A percentile compares a stretch with the other conserved stretches of the same genome.
These are phyloP conservation scores for Noturus placidus DNA, from an alignment of 2,113 vertebrate species.

Conservation along the genomic window DNA sequence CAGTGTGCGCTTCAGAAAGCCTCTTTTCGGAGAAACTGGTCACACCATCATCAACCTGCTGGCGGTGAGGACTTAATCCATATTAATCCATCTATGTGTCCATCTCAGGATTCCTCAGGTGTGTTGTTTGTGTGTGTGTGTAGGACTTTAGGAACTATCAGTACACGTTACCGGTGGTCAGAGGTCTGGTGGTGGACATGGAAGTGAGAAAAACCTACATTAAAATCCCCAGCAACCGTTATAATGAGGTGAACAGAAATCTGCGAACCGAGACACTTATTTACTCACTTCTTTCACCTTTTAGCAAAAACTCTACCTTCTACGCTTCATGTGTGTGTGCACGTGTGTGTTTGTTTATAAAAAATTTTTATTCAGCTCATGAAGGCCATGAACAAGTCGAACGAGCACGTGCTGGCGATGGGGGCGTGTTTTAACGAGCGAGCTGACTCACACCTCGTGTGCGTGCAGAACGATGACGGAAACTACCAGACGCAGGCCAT, in stretches of 20 bases:
- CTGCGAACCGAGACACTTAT: neutral
- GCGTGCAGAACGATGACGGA: conserved; percentile 96
- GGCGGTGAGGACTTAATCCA: conserved; percentile 81
- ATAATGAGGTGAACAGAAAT: conserved; percentile 84
- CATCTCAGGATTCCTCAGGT: neutral
- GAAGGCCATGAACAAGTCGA: conserved; percentile 99
- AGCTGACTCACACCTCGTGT: conserved; percentile 96
- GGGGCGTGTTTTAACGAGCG: conserved; percentile 94
- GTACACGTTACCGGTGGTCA: conserved; percentile 91
- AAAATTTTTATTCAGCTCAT: conserved; percentile 85
- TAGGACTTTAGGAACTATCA: conserved; percentile 99
- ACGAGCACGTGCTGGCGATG: conserved; percentile 96
- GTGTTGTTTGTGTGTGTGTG: neutral
- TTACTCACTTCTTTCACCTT: neutral
- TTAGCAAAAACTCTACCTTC: neutral
- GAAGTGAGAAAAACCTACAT: conserved; percentile 97
- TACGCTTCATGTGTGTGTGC: conserved; percentile 2
- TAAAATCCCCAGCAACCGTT: conserved; percentile 97
- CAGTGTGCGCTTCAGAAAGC: conserved; percentile 95
- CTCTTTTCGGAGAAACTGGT: conserved; percentile 95
- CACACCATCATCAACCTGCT: conserved; percentile 99
- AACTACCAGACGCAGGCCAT: conserved; percentile 99
- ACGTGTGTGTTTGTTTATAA: conserved; percentile 27
- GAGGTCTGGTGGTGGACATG: conserved; percentile 96
- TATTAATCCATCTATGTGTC: neutral